phyloP scores from a whole-genome alignment of 2,797 vertebrate species.

The Liparis tanakae region DNA sequence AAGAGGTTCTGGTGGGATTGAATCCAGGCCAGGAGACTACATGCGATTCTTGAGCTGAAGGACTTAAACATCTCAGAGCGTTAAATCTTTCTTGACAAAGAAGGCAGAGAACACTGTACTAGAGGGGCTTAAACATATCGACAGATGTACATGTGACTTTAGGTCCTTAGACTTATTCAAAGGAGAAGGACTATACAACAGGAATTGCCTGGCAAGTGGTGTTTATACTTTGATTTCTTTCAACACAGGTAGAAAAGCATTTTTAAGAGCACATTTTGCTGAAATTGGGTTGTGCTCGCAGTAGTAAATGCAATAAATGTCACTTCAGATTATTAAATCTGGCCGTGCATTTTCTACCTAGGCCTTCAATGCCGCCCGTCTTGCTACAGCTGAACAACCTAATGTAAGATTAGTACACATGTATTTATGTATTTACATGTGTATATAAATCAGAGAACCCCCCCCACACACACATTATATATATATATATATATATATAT shows the following conservation, averaged over 20 bases:
- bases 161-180: neutral
- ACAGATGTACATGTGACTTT: neutral
- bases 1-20: constrained; percentile 35
- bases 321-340: constrained; percentile 40
- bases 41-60: constrained; percentile 12
- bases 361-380: no score
- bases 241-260: neutral
- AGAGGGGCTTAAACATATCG: neutral
- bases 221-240: constrained; percentile 10
- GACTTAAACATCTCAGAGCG: constrained; percentile 25
- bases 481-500: no score
- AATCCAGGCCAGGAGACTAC: constrained; percentile 36
- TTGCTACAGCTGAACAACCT: no score
- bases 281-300: constrained; percentile 13
- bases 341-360: no score
- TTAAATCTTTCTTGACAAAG: constrained; percentile 20
- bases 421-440: no score
- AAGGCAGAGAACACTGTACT: neutral
- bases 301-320: constrained; percentile 34
- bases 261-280: neutral
- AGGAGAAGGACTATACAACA: neutral
- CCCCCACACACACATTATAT: no score
- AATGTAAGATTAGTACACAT: no score
- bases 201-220: neutral
- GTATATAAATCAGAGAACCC: no score